These are phyloP conservation scores for Pseudomyrmex dendroicus DNA, from an alignment of 1,140 invertebrate species.

Conservation along the genomic window DNA sequence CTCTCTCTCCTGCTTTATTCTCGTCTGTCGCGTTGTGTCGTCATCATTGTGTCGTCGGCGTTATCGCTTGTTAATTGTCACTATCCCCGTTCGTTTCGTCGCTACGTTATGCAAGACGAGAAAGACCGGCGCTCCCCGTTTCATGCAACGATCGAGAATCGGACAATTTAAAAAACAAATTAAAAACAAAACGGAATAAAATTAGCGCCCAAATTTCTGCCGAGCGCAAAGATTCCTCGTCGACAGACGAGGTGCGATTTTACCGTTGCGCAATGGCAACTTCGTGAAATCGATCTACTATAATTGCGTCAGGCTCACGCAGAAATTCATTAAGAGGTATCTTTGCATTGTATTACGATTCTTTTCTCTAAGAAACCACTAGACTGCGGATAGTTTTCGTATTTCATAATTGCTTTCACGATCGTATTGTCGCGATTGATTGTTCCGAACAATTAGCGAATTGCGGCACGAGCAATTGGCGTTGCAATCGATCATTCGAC, in stretches of 20 bases:
- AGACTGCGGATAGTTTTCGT: neutral
- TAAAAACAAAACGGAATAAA: too few species aligned
- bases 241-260: neutral
- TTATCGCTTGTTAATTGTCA: neutral
- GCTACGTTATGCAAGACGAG: slow-evolving; percentile 38
- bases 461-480: neutral
- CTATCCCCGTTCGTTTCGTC: neutral
- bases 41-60: neutral
- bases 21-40: neutral
- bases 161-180: slow-evolving; percentile 38
- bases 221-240: slow-evolving; percentile 33
- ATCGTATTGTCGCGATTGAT: too few species aligned
- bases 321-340: neutral
- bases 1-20: neutral
- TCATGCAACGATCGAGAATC: slow-evolving; percentile 34
- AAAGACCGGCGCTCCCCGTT: neutral
- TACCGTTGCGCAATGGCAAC: slow-evolving; percentile 29
- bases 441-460: slow-evolving; percentile 5
- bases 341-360: neutral
- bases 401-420: neutral
- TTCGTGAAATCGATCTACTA: slow-evolving; percentile 46
- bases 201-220: slow-evolving; percentile 8
- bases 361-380: slow-evolving; percentile 8
- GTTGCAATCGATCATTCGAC: slow-evolving; percentile 18
- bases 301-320: neutral